Evolutionary conservation across 2,888 invertebrate species (phyloP).

Genomic region (Hecatera dysodea): DNA sequence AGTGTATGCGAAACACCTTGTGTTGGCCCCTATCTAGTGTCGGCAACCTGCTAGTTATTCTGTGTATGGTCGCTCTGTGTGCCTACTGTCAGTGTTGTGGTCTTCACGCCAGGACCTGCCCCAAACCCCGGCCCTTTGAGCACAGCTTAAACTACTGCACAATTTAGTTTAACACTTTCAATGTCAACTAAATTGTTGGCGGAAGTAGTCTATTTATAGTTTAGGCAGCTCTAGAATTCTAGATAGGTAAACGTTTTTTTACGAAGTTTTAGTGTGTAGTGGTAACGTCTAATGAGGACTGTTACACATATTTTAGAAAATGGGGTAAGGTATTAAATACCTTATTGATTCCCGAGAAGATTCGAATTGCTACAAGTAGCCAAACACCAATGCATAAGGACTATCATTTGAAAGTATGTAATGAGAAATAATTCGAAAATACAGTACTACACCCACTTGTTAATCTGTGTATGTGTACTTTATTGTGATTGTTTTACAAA

Average conservation of each 20-base stretch:
- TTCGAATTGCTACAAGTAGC: neutral
- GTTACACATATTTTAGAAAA: neutral
- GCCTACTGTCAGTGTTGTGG: conserved; percentile 31
- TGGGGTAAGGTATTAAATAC: neutral
- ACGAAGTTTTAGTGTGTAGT: too few relatives aligned
- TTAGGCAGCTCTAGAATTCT: neutral
- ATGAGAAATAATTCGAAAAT: neutral
- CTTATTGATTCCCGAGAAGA: neutral
- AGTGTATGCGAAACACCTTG: neutral
- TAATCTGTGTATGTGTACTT: neutral
- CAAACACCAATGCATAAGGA: conserved; percentile 1
- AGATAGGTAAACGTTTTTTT: neutral
- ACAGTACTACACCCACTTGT: neutral
- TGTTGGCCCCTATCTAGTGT: neutral
- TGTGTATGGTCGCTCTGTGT: conserved; percentile 6
- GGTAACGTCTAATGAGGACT: neutral
- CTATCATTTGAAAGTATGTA: neutral
- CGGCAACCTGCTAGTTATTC: neutral
- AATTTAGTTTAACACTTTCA: conserved; percentile 11
- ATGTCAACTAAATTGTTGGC: neutral
- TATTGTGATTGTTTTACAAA: neutral
- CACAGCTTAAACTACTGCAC: conserved; percentile 1
- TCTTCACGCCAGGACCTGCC: neutral
- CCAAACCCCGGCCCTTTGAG: conserved; percentile 30
- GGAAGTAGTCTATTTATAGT: neutral